These are phyloP conservation scores for Trissolcus brochymenae DNA, from an alignment of 2,888 invertebrate species.

Conservation along the genomic window DNA sequence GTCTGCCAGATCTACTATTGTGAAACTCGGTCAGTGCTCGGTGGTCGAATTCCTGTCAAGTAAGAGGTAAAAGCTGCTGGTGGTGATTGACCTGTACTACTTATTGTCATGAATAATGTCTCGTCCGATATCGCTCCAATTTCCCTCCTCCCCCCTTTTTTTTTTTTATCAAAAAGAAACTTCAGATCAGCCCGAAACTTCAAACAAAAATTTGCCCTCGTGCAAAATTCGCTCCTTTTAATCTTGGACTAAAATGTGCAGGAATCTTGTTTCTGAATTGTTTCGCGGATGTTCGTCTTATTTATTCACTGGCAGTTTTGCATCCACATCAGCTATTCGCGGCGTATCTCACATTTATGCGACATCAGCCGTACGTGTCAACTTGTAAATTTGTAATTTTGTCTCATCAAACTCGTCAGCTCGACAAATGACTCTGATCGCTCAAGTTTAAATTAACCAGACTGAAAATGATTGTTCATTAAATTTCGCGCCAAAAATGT, in stretches of 20 bases:
- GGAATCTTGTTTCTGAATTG: slow-evolving; percentile 13
- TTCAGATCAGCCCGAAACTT: not conserved
- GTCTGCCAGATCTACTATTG: slow-evolving; percentile 47
- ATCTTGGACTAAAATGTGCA: not conserved
- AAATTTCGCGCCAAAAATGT: not conserved
- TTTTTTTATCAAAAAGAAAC: not conserved
- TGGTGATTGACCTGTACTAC: slow-evolving; percentile 49
- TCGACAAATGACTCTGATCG: too few relatives aligned
- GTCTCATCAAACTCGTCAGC: too few relatives aligned
- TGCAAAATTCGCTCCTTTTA: not conserved
- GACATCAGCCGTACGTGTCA: slow-evolving; percentile 21
- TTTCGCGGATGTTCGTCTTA: slow-evolving; percentile 5
- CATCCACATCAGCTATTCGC: slow-evolving; percentile 26
- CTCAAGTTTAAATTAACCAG: not conserved
- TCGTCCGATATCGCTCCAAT: slow-evolving; percentile 5
- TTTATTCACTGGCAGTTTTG: slow-evolving; percentile 20
- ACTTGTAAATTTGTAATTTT: slow-evolving; percentile 15
- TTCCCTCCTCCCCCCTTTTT: slow-evolving; percentile 14
- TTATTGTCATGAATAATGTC: slow-evolving; percentile 29
- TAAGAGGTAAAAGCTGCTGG: slow-evolving; percentile 42
- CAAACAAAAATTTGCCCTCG: not conserved
- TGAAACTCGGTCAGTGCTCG: slow-evolving; percentile 48
- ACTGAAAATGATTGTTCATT: slow-evolving; percentile 1
- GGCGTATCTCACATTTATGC: slow-evolving; percentile 32
- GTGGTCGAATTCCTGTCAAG: slow-evolving; percentile 52